Evolutionary conservation across 2,113 vertebrate genomes (phyloP), one percentile per base, ranked within the genome.

Genomic region (Micromys minutus): DNA sequence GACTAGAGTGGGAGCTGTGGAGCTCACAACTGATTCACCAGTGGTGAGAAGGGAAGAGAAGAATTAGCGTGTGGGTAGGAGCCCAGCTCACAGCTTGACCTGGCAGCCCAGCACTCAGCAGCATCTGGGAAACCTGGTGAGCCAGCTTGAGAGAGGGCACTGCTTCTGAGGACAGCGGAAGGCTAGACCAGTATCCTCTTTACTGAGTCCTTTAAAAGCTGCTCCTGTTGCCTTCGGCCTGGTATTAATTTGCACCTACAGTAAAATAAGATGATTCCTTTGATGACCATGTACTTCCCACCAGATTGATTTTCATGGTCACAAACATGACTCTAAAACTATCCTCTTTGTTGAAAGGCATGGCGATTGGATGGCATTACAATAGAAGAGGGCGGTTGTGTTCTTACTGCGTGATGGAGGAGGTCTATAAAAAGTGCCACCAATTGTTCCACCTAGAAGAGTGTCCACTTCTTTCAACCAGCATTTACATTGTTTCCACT

Each of bases 401-500:
- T 52, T 26, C 22, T 17, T 34, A 16, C 24, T 45, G 24, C 31
- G 65, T 21, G 6, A 29, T 22, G 34, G 71, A 91, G 29, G 8
- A 19, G 22, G 24, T 90, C 31, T 74, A 29, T 39, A 52, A 59
- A 63, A 91, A 4, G n/a, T 69, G 59, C 47, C 61, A 10, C 92
- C 29, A 42, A 10, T 79, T 91, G 8, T 57, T 71, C 90, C 57
- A 21, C n/a, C 36, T 57, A 63, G 72, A 93, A 91, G 17, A 67
- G 55, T 24, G 19, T 77, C 9, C 57, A n/a, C n/a, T 86, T 80
- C 74, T 87, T 90, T 76, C 31, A 36, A 36, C 10, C 61, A 90
- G 39, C 26, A 3, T 55, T 89, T 80, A 72, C 67, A 84, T 63
- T 94, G 45, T 96, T 96, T 94, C 69, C 21, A 63, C 21, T 81